These are phyloP conservation scores for Diprion similis DNA, from an alignment of 1,140 invertebrate genomes.

Conservation along the genomic window DNA sequence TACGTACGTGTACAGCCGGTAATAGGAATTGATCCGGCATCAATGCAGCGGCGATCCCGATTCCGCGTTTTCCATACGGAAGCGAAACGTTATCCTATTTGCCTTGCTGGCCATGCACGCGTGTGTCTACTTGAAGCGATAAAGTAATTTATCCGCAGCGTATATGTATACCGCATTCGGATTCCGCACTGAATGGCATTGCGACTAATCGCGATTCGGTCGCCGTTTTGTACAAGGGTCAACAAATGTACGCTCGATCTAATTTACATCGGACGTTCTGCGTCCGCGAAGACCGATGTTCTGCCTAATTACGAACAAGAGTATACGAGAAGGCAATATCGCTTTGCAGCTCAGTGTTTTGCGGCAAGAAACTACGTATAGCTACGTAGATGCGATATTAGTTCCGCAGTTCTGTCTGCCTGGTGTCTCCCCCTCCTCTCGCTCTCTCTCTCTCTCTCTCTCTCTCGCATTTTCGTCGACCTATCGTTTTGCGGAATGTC, in stretches of 20 bases:
- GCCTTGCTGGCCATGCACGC: not conserved
- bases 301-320: not conserved
- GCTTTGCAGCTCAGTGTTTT: slow-evolving; percentile 1
- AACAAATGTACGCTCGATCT: not conserved
- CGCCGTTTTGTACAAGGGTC: not conserved
- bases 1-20: not conserved
- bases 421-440: not conserved
- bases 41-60: not conserved
- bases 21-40: not conserved
- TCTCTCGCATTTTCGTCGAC: not conserved
- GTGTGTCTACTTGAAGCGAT: too few species aligned
- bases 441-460: not conserved
- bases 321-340: not conserved
- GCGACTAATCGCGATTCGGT: not conserved
- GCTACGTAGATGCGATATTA: not conserved
- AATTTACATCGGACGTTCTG: not conserved
- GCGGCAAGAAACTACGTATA: not conserved
- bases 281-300: not conserved
- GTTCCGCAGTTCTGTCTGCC: not conserved
- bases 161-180: not conserved
- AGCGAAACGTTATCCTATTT: not conserved
- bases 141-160: not conserved
- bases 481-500: too few species aligned
- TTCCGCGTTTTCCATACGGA: not conserved
- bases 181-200: not conserved